Percentiles rank a stretch among this genome's conserved stretches.
phyloP scores from a whole-genome alignment of 2,888 invertebrate species.

The Oxycera nigricornis region DNA sequence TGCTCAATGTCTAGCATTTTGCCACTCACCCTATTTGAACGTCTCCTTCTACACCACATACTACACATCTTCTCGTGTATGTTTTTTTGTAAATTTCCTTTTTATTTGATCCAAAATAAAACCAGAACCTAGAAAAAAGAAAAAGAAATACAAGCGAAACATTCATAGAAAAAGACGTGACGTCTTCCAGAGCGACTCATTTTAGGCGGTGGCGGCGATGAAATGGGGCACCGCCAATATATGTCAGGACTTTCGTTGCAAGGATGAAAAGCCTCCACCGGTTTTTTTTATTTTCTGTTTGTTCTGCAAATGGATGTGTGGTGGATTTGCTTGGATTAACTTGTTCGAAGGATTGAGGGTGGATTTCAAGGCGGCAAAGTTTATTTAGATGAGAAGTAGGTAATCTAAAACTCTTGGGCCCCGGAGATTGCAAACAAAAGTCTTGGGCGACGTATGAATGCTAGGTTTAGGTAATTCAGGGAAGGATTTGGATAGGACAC shows the following conservation, averaged over 20 bases:
- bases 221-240: neutral
- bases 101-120: slow-evolving; percentile 36
- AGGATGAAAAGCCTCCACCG: slow-evolving; percentile 26
- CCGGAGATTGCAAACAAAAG: slow-evolving; percentile 15
- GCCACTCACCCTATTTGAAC: slow-evolving; percentile 23
- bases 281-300: slow-evolving; percentile 41
- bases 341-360: slow-evolving; percentile 45
- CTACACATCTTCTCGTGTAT: slow-evolving; percentile 31
- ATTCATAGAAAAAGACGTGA: slow-evolving; percentile 5
- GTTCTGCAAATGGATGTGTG: slow-evolving; percentile 47
- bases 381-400: slow-evolving; percentile 42
- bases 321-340: slow-evolving; percentile 48
- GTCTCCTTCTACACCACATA: slow-evolving; percentile 16
- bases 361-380: slow-evolving; percentile 41
- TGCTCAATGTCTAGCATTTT: slow-evolving; percentile 23
- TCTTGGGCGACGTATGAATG: slow-evolving; percentile 7
- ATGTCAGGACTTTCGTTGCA: slow-evolving; percentile 10
- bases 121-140: slow-evolving; percentile 10
- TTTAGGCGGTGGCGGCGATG: neutral
- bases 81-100: slow-evolving; percentile 37
- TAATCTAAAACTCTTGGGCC: slow-evolving; percentile 27
- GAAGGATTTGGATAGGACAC: neutral
- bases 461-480: neutral
- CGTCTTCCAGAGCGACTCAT: slow-evolving; percentile 14
- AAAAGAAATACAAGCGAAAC: slow-evolving; percentile 2